Percentiles rank a stretch among this genome's conserved stretches.
Conservation (phyloP, 2,113 vertebrate genomes). For the Tragelaphus imberbis region DNA sequence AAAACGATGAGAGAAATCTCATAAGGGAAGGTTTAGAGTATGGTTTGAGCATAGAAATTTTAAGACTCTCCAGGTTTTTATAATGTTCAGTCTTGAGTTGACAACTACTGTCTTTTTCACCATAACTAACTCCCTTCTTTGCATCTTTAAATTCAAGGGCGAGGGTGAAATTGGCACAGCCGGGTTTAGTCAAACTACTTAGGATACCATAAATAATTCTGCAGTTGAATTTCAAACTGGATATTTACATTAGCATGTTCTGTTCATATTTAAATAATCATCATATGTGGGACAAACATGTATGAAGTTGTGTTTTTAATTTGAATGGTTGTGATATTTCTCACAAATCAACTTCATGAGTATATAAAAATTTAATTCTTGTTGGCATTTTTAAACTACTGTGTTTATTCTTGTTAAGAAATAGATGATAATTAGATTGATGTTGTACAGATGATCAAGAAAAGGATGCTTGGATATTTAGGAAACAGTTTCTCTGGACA, state of each 20-base stretch:
- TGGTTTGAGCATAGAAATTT: background rate
- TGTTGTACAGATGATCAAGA: background rate
- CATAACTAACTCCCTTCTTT: background rate
- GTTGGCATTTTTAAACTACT: background rate
- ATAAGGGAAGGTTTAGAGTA: background rate
- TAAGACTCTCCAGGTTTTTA: background rate
- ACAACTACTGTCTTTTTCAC: background rate
- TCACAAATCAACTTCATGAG: background rate
- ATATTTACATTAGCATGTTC: background rate
- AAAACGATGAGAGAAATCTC: background rate
- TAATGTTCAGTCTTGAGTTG: background rate
- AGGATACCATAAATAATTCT: background rate
- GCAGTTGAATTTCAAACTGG: background rate
- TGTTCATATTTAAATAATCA: slow-evolving; percentile 1
- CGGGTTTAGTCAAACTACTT: background rate
- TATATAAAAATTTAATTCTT: slow-evolving; percentile 9
- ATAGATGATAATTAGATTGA: background rate
- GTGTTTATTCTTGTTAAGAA: background rate
- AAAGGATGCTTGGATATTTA: background rate
- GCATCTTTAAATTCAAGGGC: background rate
- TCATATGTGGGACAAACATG: background rate
- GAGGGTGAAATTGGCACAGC: background rate
- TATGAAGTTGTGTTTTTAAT: slow-evolving; percentile 1
- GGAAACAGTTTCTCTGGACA: background rate
- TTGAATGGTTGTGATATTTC: background rate